Evolutionary conservation across 2,113 vertebrate species (phyloP).

Genomic region (Stigmatopora nigra): DNA sequence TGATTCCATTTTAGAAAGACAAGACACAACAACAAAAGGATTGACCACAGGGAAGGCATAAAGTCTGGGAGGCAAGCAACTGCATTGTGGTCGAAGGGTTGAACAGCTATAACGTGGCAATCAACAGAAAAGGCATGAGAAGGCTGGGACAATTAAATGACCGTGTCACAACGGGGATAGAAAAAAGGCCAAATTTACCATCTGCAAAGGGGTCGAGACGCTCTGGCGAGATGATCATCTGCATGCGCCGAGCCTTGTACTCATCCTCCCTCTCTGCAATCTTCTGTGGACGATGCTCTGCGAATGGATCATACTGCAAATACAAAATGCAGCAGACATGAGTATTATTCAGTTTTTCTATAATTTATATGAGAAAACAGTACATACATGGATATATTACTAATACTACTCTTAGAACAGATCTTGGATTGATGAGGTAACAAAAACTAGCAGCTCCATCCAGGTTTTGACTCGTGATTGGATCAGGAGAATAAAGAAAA

Average conservation of each 20-base stretch:
- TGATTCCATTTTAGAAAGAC: neutral
- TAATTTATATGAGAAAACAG: no score
- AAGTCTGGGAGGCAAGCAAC: slow-evolving; percentile 63
- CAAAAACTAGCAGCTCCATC: no score
- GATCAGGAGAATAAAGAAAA: no score
- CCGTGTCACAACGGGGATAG: slow-evolving; percentile 25
- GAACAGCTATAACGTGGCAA: slow-evolving; percentile 33
- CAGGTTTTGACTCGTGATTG: no score
- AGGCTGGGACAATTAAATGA: slow-evolving; percentile 33
- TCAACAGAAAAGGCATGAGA: slow-evolving; percentile 32
- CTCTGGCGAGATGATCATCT: slow-evolving; percentile 99
- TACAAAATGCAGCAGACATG: neutral
- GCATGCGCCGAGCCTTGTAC: slow-evolving; percentile 90
- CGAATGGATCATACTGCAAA: slow-evolving; percentile 93
- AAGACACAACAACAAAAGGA: slow-evolving; percentile 34
- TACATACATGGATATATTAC: no score
- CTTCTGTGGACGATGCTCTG: slow-evolving; percentile 91
- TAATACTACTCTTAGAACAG: no score
- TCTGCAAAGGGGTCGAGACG: slow-evolving; percentile 98
- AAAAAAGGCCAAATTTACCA: slow-evolving; percentile 75
- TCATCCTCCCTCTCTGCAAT: slow-evolving; percentile 96
- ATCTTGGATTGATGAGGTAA: no score
- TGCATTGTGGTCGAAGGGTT: slow-evolving; percentile 71
- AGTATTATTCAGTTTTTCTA: no score
- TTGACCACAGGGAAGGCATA: slow-evolving; percentile 50